phyloP scores from a whole-genome alignment of 2,888 invertebrate species.

The Gerosis bhagava region DNA sequence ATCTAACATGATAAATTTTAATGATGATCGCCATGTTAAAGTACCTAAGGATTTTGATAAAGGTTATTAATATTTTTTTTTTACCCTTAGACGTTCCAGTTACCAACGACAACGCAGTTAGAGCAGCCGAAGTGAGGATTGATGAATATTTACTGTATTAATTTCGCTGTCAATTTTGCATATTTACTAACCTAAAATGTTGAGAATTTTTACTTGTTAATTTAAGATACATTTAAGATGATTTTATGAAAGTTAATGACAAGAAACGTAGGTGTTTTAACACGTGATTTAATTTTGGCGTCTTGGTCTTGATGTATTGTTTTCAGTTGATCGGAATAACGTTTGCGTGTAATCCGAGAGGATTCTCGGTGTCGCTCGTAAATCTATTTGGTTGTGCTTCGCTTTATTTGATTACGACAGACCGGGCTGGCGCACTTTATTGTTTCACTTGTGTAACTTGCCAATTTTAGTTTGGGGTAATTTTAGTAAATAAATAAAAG shows the following conservation, averaged over 20 bases:
- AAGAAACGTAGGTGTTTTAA: no score
- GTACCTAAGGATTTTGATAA: no score
- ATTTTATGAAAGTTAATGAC: no score
- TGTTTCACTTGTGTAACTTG: constrained; percentile 16
- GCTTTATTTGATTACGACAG: constrained; percentile 24
- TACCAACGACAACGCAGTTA: constrained; percentile 45
- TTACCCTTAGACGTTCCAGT: constrained; percentile 46
- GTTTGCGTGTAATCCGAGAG: constrained; percentile 21
- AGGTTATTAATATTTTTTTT: constrained; percentile 27
- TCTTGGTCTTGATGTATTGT: constrained; percentile 19
- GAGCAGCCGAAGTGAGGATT: constrained; percentile 44
- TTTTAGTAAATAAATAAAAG: no score
- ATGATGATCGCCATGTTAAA: no score
- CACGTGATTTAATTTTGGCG: no score
- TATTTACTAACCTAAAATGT: constrained; percentile 1
- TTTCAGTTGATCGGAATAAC: constrained; percentile 21
- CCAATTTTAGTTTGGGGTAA: constrained; percentile 8
- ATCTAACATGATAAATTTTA: no score
- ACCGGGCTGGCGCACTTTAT: constrained; percentile 15
- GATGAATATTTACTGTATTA: constrained; percentile 47
- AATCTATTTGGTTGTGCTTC: constrained; percentile 20
- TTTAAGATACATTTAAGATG: no score
- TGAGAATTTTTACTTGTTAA: constrained; percentile 5
- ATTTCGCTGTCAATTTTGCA: constrained; percentile 23
- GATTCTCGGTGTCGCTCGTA: constrained; percentile 23